These are phyloP conservation scores for Colaptes auratus DNA, from an alignment of 2,113 vertebrate genomes.

Conservation along the genomic window DNA sequence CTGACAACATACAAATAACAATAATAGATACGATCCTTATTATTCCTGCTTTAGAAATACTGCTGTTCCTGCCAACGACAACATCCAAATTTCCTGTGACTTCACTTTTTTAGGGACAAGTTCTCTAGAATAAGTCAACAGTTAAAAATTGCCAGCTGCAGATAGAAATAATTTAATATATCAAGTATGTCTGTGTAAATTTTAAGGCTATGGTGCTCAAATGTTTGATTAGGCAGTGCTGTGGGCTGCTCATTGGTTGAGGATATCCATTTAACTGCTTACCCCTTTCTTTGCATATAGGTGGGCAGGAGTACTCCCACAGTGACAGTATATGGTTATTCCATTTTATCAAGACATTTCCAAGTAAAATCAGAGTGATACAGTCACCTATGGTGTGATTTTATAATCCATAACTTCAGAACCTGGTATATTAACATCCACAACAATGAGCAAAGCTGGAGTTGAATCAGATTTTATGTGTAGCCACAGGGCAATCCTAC, in stretches of 20 bases:
- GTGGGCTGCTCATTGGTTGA: not conserved
- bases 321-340: not conserved
- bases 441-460: not conserved
- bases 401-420: not conserved
- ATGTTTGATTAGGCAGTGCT: not conserved
- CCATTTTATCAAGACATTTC: not conserved
- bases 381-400: not conserved
- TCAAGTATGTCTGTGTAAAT: not conserved
- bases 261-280: not conserved
- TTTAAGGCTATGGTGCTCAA: not conserved
- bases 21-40: not conserved
- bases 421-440: not conserved
- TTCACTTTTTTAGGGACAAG: not conserved
- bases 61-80: not conserved
- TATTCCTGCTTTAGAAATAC: not conserved
- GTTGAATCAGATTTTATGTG: not conserved
- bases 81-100: not conserved
- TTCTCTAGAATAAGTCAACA: not conserved
- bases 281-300: not conserved
- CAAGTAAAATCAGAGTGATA: not conserved
- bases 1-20: not conserved
- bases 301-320: not conserved
- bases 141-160: not conserved
- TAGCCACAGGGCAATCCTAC: not conserved
- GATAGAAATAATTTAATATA: not conserved